Evolutionary conservation across 2,113 vertebrate genomes (phyloP).

Genomic region (Triplophysa dalaica): DNA sequence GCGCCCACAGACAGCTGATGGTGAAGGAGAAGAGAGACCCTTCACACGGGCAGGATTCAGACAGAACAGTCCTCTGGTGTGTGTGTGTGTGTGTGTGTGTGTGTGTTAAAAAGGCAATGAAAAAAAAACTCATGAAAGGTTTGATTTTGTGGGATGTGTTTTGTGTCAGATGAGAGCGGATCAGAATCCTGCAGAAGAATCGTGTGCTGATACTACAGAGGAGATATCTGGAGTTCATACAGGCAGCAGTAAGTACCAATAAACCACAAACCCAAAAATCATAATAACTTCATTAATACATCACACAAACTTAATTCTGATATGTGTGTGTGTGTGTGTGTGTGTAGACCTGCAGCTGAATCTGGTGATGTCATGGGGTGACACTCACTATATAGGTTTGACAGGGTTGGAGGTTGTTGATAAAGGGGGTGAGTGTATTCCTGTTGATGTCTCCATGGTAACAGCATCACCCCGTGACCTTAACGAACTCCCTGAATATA

Average conservation of each 20-base stretch:
- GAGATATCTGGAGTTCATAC: slow-evolving; percentile 81
- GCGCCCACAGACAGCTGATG: slow-evolving; percentile 87
- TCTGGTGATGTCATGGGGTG: slow-evolving; percentile 88
- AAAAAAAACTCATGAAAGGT: too few relatives aligned
- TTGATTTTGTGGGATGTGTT: slow-evolving; percentile 57
- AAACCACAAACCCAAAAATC: not conserved
- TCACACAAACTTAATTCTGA: not conserved
- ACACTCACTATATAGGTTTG: slow-evolving; percentile 88
- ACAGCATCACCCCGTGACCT: slow-evolving; percentile 85
- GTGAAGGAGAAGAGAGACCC: slow-evolving; percentile 86
- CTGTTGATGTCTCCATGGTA: slow-evolving; percentile 78
- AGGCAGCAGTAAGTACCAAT: slow-evolving; percentile 65
- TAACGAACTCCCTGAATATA: slow-evolving; percentile 85
- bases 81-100: slow-evolving; percentile 55
- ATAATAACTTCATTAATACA: not conserved
- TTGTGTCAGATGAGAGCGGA: slow-evolving; percentile 59
- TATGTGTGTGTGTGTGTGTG: slow-evolving; percentile 26
- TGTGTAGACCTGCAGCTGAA: slow-evolving; percentile 84
- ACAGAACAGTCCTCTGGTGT: slow-evolving; percentile 69
- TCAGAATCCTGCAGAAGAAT: slow-evolving; percentile 42
- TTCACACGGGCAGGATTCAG: slow-evolving; percentile 85
- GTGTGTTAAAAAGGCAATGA: not conserved
- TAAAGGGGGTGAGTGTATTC: slow-evolving; percentile 80
- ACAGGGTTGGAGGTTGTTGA: slow-evolving; percentile 92
- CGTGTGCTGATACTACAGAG: slow-evolving; percentile 60